A percentile compares a stretch with the other conserved stretches of the same genome.
Evolutionary conservation across 2,888 invertebrate species (phyloP).

Genomic region (Conistra vaccinii): DNA sequence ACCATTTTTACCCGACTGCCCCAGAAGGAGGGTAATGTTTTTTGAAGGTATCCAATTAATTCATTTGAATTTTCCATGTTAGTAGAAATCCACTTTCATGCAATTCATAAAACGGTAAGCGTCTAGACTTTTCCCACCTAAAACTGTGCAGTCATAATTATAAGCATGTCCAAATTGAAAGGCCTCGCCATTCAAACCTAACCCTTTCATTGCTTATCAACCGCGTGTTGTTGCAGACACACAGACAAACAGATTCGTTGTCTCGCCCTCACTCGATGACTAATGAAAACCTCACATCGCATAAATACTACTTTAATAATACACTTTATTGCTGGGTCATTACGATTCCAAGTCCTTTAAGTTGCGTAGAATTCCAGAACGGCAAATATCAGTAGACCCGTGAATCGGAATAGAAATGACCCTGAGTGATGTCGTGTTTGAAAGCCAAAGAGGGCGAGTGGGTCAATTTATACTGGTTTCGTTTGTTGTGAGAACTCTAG

Average conservation of each 20-base stretch:
- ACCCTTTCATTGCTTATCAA: conserved; percentile 83
- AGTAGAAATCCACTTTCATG: conserved; percentile 11
- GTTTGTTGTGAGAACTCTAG: conserved; percentile 80
- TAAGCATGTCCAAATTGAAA: conserved; percentile 76
- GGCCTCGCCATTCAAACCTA: conserved; percentile 68
- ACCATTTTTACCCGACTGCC: too few relatives aligned
- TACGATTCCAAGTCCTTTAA: conserved; percentile 65
- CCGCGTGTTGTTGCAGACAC: conserved; percentile 85
- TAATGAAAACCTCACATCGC: conserved; percentile 79
- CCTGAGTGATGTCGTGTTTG: conserved; percentile 55
- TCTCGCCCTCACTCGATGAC: conserved; percentile 80
- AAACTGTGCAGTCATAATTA: conserved; percentile 50
- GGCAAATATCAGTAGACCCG: conserved; percentile 76
- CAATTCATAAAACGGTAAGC: conserved; percentile 5
- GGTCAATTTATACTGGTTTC: conserved; percentile 79
- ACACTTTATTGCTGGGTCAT: conserved; percentile 55
- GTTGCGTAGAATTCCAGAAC: conserved; percentile 17
- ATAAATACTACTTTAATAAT: conserved; percentile 19
- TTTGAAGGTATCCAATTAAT: not conserved
- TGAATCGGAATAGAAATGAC: conserved; percentile 69
- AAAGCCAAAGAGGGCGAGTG: conserved; percentile 50
- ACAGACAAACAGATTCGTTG: conserved; percentile 84
- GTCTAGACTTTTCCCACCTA: conserved; percentile 48
- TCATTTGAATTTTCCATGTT: not conserved
- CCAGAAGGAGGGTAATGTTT: too few relatives aligned